Base-by-base conservation (phyloP, 1,140 invertebrate species). In the Caenorhabditis inopinata region DNA sequence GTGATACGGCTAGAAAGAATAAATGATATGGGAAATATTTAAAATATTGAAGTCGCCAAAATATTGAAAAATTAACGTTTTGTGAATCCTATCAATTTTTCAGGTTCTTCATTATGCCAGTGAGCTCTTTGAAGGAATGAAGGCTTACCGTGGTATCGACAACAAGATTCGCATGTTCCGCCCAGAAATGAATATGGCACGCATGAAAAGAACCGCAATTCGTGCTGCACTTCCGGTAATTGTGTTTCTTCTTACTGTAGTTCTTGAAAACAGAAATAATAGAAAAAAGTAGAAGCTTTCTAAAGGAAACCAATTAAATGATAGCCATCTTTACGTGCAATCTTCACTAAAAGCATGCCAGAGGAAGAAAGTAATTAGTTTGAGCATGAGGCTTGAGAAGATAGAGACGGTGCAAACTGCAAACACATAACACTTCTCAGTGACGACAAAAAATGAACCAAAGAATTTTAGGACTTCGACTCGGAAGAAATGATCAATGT, bases 41-140 rank as follows among this genome's bases (percentile, higher is more conserved):
- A 7, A 38, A 68, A 42, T 42, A 7, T 42, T 42, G 38, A 7
- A 42, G 38, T n/a, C 21, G 32, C 18, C 32, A 38, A 68, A 68
- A 68, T 32, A n/a, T n/a, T n/a, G n/a, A n/a, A n/a, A n/a, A n/a
- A n/a, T n/a, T n/a, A n/a, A n/a, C n/a, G n/a, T n/a, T n/a, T n/a
- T n/a, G n/a, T n/a, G n/a, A n/a, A n/a, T n/a, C n/a, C n/a, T n/a
- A n/a, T n/a, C n/a, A n/a, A n/a, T n/a, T n/a, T 78, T 84, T 27
- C 73, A 84, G 84, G 88, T 88, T 76, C 77, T 89, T 11, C 87
- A 89, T 51, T 89, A 89, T 45, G 88, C 83, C 51, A 88, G 89
- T 78, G 90, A 98, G 95, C 90, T 98, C 77, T 99, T 99, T 88
- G 97, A 99, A 92, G 97, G 97, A 53, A 93, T 98, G 92, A 99